Evolutionary conservation across 1,140 invertebrate species (phyloP).

Genomic region (Leguminivora glycinivorella): DNA sequence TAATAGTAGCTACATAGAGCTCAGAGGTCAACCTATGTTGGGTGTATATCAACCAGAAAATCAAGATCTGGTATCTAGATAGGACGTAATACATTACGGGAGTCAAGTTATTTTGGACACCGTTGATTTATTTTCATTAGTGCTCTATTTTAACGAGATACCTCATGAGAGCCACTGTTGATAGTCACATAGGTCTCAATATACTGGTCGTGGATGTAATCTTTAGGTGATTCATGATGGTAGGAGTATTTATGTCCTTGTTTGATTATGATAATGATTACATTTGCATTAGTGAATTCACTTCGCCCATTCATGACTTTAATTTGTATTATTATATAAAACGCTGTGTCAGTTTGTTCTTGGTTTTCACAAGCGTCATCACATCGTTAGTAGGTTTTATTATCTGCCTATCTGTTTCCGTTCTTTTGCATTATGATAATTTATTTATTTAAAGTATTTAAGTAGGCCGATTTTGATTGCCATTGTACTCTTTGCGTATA

Average conservation of each 20-base stretch:
- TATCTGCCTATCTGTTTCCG: background rate
- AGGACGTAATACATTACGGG: background rate
- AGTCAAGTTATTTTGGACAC: background rate
- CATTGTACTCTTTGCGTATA: background rate
- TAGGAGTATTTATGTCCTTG: slow-evolving; percentile 28
- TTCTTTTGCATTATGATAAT: background rate
- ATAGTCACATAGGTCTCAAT: background rate
- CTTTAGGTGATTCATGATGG: slow-evolving; percentile 17
- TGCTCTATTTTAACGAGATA: background rate
- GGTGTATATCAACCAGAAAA: background rate
- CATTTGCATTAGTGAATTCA: slow-evolving; percentile 26
- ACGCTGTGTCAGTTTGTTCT: background rate
- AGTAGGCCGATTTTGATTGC: background rate
- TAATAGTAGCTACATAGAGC: background rate
- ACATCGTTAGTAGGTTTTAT: background rate
- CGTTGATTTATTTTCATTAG: background rate
- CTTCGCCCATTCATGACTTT: slow-evolving; percentile 16
- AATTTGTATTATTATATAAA: slow-evolving; percentile 5
- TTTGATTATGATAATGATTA: slow-evolving; percentile 28
- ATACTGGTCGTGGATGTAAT: slow-evolving; percentile 13
- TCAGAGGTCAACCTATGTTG: slow-evolving; percentile 5
- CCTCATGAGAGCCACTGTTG: background rate
- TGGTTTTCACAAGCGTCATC: background rate
- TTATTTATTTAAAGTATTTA: background rate
- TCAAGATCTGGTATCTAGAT: background rate